Evolutionary conservation across 92 coral and sea anemone species (phyloP).

Genomic region (Paragorgia papillata): DNA sequence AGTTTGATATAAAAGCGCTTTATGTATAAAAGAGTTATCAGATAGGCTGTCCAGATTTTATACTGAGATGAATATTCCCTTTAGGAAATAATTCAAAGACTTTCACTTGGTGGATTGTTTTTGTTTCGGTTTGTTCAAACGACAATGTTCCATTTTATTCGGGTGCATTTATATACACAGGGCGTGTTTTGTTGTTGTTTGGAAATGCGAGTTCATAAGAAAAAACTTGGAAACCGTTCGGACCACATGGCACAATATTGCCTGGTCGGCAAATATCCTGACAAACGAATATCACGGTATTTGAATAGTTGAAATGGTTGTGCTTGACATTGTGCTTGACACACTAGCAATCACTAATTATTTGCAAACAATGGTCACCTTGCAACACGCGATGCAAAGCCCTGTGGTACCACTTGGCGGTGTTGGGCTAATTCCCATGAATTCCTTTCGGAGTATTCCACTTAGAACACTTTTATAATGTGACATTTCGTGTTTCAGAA

Average conservation of each 20-base stretch:
- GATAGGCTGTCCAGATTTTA: too few relatives aligned
- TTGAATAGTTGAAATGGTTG: slow-evolving; percentile 1
- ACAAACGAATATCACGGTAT: slow-evolving; percentile 4
- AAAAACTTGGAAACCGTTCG: background rate
- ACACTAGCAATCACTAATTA: background rate
- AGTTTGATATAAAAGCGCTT: too few relatives aligned
- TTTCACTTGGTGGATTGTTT: too few relatives aligned
- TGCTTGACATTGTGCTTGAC: too few relatives aligned
- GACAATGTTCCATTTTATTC: too few relatives aligned
- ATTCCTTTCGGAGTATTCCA: background rate
- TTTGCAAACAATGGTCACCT: background rate
- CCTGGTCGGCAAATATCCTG: background rate
- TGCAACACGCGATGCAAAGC: background rate
- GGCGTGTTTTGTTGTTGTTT: too few relatives aligned
- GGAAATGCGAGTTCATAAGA: too few relatives aligned
- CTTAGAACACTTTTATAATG: background rate
- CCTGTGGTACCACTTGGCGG: background rate
- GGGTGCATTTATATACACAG: too few relatives aligned
- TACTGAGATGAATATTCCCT: too few relatives aligned
- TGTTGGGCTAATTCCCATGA: background rate
- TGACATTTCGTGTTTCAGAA: background rate
- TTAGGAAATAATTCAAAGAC: too few relatives aligned
- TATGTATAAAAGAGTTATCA: too few relatives aligned
- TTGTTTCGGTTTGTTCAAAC: too few relatives aligned
- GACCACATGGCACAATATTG: background rate